phyloP scores from a whole-genome alignment of 2,888 invertebrate genomes.

The Himalopsyche japonica region DNA sequence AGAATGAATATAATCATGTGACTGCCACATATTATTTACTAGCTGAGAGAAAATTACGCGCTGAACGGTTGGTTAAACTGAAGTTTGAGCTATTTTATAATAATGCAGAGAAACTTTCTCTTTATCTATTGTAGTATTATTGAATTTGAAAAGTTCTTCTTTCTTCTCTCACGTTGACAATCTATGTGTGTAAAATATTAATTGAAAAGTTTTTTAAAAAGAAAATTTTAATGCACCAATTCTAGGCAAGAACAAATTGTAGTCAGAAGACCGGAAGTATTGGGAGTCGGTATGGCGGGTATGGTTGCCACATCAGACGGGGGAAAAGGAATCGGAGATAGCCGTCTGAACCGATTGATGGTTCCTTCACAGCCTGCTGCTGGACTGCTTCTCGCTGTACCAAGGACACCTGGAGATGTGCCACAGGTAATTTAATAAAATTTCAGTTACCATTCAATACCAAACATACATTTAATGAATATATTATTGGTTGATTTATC shows the following conservation, averaged over 20 bases:
- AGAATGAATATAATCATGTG: conserved; percentile 96
- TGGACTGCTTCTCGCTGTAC: conserved; percentile 54
- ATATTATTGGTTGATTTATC: no score
- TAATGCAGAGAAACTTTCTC: neutral
- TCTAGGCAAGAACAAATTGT: conserved; percentile 30
- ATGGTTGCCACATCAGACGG: neutral
- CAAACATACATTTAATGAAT: no score
- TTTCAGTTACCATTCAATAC: no score
- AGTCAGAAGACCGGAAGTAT: conserved; percentile 25
- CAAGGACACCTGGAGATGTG: conserved; percentile 60
- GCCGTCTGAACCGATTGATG: conserved; percentile 5
- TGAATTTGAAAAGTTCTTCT: no score
- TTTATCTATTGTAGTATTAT: neutral
- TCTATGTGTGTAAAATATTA: no score
- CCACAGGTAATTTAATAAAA: conserved; percentile 52
- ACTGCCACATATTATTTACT: conserved; percentile 97
- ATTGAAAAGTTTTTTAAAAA: no score
- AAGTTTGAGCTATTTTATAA: neutral
- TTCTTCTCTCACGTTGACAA: no score
- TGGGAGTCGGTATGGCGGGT: conserved; percentile 4
- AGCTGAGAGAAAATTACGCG: conserved; percentile 88
- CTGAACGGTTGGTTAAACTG: conserved; percentile 63
- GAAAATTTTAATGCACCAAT: neutral
- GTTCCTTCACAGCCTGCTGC: conserved; percentile 27
- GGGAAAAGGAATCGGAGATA: neutral